A percentile compares a stretch with the other conserved stretches of the same genome.
Evolutionary conservation across 2,113 vertebrate genomes (phyloP).

Genomic region (Apistogramma diplotaenia): DNA sequence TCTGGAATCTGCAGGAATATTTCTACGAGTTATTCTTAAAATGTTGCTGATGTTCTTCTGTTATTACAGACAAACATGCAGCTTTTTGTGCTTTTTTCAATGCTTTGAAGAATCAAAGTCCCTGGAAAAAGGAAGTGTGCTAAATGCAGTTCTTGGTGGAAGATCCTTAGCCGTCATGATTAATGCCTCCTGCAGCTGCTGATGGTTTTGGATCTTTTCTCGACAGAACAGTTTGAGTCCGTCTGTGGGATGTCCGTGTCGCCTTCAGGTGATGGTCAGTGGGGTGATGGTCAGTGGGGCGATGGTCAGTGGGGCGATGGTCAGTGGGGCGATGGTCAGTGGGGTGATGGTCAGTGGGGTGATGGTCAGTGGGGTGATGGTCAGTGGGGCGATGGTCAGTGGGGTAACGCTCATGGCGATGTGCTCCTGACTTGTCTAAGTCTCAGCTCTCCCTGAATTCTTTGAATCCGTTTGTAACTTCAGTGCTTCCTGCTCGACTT

Average conservation of each 20-base stretch:
- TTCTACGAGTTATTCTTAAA: not conserved
- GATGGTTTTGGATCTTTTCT: not conserved
- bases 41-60: not conserved
- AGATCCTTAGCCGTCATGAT: no score
- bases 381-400: no score
- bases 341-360: no score
- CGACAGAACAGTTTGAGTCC: no score
- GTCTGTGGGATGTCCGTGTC: not conserved
- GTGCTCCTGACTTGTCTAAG: no score
- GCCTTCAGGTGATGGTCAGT: not conserved
- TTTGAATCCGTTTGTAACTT: accelerated
- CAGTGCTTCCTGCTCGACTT: not conserved
- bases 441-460: no score
- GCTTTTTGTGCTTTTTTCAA: not conserved
- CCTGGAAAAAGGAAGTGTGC: not conserved
- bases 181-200: no score
- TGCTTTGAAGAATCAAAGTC: not conserved
- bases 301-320: no score
- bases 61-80: not conserved
- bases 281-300: no score
- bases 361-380: no score
- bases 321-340: no score
- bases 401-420: no score
- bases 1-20: not conserved
- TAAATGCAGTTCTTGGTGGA: not conserved